A percentile compares a stretch with the other conserved stretches of the same genome.
These are phyloP conservation scores for Lutraria lutraria DNA, from an alignment of 2,888 invertebrate genomes.

Conservation along the genomic window DNA sequence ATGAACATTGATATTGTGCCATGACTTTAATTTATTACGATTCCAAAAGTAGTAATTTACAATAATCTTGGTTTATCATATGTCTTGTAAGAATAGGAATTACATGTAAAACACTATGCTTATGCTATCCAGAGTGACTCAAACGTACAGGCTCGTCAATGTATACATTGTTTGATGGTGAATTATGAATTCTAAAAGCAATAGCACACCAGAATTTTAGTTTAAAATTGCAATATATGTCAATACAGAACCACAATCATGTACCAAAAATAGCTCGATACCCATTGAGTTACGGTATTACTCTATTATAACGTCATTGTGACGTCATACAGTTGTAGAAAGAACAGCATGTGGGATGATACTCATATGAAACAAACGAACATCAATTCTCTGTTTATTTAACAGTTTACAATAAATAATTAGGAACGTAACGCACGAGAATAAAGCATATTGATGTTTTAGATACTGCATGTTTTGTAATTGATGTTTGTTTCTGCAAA, in stretches of 20 bases:
- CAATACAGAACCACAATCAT: slow-evolving; percentile 2
- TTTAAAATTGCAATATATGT: slow-evolving; percentile 11
- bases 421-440: neutral
- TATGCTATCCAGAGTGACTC: neutral
- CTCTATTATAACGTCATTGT: neutral
- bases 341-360: neutral
- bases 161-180: neutral
- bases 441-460: no score
- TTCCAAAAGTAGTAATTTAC: no score
- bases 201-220: neutral
- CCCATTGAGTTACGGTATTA: neutral
- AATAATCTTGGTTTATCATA: no score
- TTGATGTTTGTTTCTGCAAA: no score
- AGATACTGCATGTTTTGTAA: no score
- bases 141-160: neutral
- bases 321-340: slow-evolving; percentile 12
- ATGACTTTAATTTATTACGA: no score
- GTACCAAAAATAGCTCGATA: neutral
- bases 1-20: neutral
- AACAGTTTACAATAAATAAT: neutral
- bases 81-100: neutral
- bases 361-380: neutral
- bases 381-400: neutral
- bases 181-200: neutral
- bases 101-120: neutral